Evolutionary conservation across 2,888 invertebrate genomes (phyloP).

Genomic region (Machimus rusticus): DNA sequence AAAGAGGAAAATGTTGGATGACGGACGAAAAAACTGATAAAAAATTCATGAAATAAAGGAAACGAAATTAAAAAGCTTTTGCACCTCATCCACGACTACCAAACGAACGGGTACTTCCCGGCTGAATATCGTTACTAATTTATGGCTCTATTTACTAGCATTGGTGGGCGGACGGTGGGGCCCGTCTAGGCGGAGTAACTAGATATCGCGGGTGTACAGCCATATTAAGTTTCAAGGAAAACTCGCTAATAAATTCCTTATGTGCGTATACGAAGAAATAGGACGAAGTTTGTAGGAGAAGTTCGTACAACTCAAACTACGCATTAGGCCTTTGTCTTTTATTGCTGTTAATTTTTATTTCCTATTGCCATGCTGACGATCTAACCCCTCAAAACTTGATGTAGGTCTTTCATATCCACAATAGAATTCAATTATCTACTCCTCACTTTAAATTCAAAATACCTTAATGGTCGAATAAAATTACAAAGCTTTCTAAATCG

Average conservation of each 20-base stretch:
- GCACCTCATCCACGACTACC: neutral
- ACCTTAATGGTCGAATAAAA: too few species aligned
- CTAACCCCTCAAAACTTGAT: too few species aligned
- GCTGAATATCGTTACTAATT: neutral
- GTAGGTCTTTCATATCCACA: too few species aligned
- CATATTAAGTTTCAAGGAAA: neutral
- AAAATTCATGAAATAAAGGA: conserved; percentile 3
- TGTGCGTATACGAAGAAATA: neutral
- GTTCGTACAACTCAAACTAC: neutral
- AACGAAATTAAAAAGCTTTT: conserved; percentile 13
- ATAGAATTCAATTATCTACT: too few species aligned
- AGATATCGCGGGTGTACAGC: neutral
- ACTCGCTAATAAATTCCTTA: neutral
- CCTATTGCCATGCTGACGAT: too few species aligned
- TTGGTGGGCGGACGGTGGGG: neutral
- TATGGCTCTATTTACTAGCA: neutral
- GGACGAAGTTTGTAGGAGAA: neutral
- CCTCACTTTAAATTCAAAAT: too few species aligned
- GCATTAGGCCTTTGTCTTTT: neutral
- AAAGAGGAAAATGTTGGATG: neutral
- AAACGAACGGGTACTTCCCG: neutral
- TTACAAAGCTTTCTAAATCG: too few species aligned
- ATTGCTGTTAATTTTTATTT: too few species aligned
- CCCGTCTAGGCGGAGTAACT: neutral
- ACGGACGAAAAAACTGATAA: neutral